These are phyloP conservation scores for Notodonta dromedarius DNA, from an alignment of 2,888 invertebrate species.

Conservation along the genomic window DNA sequence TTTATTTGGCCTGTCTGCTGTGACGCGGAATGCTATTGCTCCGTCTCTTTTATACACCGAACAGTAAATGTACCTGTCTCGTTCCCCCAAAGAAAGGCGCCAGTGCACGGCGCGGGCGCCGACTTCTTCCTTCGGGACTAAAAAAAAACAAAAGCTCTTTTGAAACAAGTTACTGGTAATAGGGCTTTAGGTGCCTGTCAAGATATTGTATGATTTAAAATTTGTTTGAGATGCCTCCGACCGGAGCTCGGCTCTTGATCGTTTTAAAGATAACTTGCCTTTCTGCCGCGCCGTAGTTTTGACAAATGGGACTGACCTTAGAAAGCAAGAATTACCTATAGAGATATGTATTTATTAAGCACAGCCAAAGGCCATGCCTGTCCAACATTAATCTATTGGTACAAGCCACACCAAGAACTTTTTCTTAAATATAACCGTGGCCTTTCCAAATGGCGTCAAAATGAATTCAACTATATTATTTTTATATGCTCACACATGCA, in stretches of 20 bases:
- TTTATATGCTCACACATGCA: not conserved
- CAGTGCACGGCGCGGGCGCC: conserved; percentile 78
- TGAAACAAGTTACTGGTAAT: conserved; percentile 78
- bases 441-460: not conserved
- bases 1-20: conserved; percentile 66
- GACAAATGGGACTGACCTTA: conserved; percentile 11
- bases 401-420: not conserved
- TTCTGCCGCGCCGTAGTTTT: conserved; percentile 26
- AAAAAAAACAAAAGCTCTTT: conserved; percentile 78
- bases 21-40: conserved; percentile 75
- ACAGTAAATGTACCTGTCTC: conserved; percentile 46
- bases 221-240: conserved; percentile 55
- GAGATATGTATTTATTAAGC: not conserved
- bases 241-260: conserved; percentile 27
- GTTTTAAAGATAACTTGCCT: conserved; percentile 35
- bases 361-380: not conserved
- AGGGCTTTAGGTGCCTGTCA: conserved; percentile 72
- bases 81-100: conserved; percentile 76
- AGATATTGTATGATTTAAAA: conserved; percentile 71
- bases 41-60: conserved; percentile 57
- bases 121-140: conserved; percentile 77
- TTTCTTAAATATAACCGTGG: no score
- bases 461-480: not conserved
- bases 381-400: not conserved
- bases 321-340: conserved; percentile 10